Evolutionary conservation across 2,888 invertebrate genomes (phyloP).

Genomic region (Orchestes rusci): DNA sequence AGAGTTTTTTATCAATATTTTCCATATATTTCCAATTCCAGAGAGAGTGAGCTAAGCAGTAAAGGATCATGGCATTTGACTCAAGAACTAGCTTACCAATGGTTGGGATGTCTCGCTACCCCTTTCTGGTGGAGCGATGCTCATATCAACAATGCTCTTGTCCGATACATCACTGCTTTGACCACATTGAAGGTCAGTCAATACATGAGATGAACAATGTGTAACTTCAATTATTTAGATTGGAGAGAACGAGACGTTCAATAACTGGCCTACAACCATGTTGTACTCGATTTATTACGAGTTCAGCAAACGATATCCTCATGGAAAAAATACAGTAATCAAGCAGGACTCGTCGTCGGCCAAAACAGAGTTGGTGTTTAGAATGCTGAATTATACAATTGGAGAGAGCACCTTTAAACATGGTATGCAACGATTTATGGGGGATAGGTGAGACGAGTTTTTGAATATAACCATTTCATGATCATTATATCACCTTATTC

Average conservation of each 20-base stretch:
- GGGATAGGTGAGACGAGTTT: conserved; percentile 46
- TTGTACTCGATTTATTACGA: conserved; percentile 73
- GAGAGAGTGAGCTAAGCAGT: conserved; percentile 66
- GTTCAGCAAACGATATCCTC: conserved; percentile 70
- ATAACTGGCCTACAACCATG: conserved; percentile 74
- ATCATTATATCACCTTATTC: too few species aligned
- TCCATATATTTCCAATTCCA: conserved; percentile 38
- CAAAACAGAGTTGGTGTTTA: conserved; percentile 72
- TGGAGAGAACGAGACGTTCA: conserved; percentile 64
- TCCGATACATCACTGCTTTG: conserved; percentile 67
- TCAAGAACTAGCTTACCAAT: conserved; percentile 71
- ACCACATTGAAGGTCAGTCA: conserved; percentile 58
- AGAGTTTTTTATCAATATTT: too few species aligned
- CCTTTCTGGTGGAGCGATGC: conserved; percentile 74
- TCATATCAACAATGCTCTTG: conserved; percentile 68
- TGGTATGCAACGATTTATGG: conserved; percentile 64
- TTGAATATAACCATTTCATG: too few species aligned
- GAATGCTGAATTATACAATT: conserved; percentile 84
- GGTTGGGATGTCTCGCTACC: conserved; percentile 69
- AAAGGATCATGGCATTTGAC: conserved; percentile 59
- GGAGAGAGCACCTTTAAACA: conserved; percentile 68
- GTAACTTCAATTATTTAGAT: conserved; percentile 47
- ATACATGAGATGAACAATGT: not conserved
- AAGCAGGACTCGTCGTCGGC: conserved; percentile 66
- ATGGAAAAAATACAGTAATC: conserved; percentile 69